These are phyloP conservation scores for Megalops cyprinoides DNA, from an alignment of 2,797 vertebrate genomes.

Conservation along the genomic window DNA sequence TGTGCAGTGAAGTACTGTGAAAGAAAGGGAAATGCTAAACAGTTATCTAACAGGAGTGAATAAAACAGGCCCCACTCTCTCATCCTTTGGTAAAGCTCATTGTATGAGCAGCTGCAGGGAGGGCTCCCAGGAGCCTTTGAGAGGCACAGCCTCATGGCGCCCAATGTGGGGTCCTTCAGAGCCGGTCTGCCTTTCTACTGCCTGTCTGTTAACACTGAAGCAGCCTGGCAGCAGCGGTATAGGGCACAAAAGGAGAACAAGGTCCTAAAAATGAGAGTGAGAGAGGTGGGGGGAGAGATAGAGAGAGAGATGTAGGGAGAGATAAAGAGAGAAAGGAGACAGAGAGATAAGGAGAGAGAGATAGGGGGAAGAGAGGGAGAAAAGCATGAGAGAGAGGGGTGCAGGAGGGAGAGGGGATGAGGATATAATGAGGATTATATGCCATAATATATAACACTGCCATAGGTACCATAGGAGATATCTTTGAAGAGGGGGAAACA, in stretches of 20 bases:
- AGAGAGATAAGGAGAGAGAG: neutral
- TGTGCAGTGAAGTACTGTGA: neutral
- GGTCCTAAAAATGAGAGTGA: neutral
- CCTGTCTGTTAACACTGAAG: neutral
- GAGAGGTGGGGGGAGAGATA: neutral
- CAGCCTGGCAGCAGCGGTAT: no score
- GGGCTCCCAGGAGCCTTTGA: no score
- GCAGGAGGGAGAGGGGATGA: neutral
- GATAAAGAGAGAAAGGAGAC: neutral
- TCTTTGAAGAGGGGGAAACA: constrained; percentile 83
- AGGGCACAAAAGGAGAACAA: neutral
- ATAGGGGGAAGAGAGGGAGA: neutral
- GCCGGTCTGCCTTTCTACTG: neutral
- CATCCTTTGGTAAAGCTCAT: no score
- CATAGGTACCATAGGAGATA: constrained; percentile 73
- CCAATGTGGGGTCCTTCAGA: no score
- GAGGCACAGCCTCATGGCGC: neutral
- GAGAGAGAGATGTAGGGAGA: neutral
- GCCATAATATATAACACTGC: constrained; percentile 26
- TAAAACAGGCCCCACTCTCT: no score
- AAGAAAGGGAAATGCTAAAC: neutral
- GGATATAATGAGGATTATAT: neutral
- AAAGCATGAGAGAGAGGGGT: no score
- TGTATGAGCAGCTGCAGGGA: no score
- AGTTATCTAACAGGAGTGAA: neutral